Percentiles rank a stretch among this genome's conserved stretches.
Conservation (phyloP, 2,888 invertebrate genomes). For the Lasioglossum zephyrum region DNA sequence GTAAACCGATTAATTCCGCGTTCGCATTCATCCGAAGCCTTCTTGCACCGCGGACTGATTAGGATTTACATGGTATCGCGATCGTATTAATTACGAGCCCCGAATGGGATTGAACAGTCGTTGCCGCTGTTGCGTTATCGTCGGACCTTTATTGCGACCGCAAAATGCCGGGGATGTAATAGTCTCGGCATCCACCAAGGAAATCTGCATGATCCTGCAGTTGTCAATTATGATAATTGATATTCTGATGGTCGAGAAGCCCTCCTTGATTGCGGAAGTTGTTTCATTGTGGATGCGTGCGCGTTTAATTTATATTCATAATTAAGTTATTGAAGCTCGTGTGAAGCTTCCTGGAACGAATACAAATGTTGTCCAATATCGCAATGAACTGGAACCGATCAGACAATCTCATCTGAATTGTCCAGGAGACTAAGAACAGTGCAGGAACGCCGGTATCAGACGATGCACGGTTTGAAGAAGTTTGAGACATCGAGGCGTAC, state of each 20-base stretch:
- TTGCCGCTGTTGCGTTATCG: not conserved
- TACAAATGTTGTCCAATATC: not conserved
- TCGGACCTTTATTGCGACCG: not conserved
- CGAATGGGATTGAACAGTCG: conserved; percentile 7
- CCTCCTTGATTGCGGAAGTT: not conserved
- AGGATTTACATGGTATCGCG: conserved; percentile 24
- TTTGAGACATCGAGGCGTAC: not conserved
- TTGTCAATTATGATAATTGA: not conserved
- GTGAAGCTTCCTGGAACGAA: not conserved
- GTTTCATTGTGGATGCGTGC: too few relatives aligned
- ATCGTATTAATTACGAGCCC: conserved; percentile 18
- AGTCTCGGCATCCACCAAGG: not conserved
- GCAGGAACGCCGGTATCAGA: not conserved
- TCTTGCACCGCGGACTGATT: conserved; percentile 12
- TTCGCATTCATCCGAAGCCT: conserved; percentile 14
- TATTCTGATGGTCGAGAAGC: not conserved
- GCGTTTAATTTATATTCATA: too few relatives aligned
- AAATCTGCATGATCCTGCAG: not conserved
- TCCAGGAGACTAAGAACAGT: not conserved
- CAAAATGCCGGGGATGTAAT: not conserved
- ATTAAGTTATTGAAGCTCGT: too few relatives aligned
- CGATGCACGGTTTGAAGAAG: not conserved
- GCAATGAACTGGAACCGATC: not conserved
- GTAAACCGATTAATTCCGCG: conserved; percentile 41
- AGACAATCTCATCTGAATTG: not conserved